These are phyloP conservation scores for Drosophila rufa DNA, from an alignment of 1,140 invertebrate genomes.

Conservation along the genomic window DNA sequence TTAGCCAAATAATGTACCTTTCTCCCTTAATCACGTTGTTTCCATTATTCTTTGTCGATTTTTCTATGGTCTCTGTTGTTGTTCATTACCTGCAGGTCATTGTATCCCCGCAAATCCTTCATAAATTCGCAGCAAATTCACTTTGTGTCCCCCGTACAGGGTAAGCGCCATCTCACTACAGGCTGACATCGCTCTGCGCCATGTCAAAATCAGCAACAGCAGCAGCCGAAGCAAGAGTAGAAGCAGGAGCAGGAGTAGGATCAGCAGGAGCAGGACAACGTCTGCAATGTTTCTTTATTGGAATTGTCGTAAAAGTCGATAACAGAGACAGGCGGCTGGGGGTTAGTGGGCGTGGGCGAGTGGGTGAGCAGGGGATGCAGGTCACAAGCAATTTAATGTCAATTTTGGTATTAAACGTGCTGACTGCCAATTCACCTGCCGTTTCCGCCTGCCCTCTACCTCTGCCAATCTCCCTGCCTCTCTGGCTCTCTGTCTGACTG, in stretches of 20 bases:
- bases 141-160: slow-evolving; percentile 62
- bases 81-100: slow-evolving; percentile 24
- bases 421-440: slow-evolving; percentile 74
- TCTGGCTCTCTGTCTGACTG: slow-evolving; percentile 42
- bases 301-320: slow-evolving; percentile 83
- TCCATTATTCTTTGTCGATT: not conserved
- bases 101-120: slow-evolving; percentile 50
- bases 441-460: slow-evolving; percentile 16
- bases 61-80: not conserved
- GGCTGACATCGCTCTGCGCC: slow-evolving; percentile 38
- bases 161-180: slow-evolving; percentile 35
- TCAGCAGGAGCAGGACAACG: slow-evolving; percentile 53
- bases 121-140: slow-evolving; percentile 68
- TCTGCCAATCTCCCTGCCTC: no score
- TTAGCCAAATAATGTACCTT: no score
- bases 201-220: slow-evolving; percentile 56
- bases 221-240: not conserved
- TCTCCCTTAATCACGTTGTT: slow-evolving; percentile 1
- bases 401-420: slow-evolving; percentile 83
- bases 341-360: not conserved
- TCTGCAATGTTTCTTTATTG: slow-evolving; percentile 76
- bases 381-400: slow-evolving; percentile 84
- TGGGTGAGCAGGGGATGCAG: slow-evolving; percentile 37
- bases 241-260: slow-evolving; percentile 23
- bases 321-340: slow-evolving; percentile 52